A percentile compares a stretch with the other conserved stretches of the same genome.
These are phyloP conservation scores for Neoniphon sammara DNA, from an alignment of 2,797 vertebrate species.

Conservation along the genomic window DNA sequence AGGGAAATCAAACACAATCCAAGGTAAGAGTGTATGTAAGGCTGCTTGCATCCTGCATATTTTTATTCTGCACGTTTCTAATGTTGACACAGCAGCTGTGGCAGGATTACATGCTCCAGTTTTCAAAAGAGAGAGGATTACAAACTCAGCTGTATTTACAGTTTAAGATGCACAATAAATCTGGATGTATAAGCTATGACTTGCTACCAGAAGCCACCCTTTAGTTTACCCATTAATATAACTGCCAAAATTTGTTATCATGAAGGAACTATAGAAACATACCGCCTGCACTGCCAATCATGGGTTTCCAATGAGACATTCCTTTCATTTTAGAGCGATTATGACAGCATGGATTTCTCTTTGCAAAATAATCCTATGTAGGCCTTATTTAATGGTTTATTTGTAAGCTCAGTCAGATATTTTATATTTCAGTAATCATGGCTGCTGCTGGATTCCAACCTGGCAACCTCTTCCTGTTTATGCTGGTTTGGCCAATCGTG, in stretches of 20 bases:
- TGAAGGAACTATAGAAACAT: background rate
- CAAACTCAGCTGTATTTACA: conserved; percentile 27
- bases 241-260: background rate
- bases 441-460: conserved; percentile 17
- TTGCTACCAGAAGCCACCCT: background rate
- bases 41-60: background rate
- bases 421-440: conserved; percentile 71
- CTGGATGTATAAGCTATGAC: background rate
- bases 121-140: conserved; percentile 47
- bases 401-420: background rate
- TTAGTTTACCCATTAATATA: background rate
- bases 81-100: conserved; percentile 49
- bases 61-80: conserved; percentile 35
- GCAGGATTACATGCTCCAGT: conserved; percentile 53
- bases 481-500: conserved; percentile 42
- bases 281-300: background rate
- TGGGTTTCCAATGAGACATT: background rate
- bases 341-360: background rate
- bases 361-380: background rate
- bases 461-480: conserved; percentile 37
- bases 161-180: conserved; percentile 3
- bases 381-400: background rate
- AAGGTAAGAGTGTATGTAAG: conserved; percentile 62
- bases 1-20: conserved; percentile 2
- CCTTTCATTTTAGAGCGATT: background rate